Evolutionary conservation across 2,797 vertebrate genomes (phyloP), one percentile per base, ranked within the genome.

Genomic region (Sebastiscus tertius): DNA sequence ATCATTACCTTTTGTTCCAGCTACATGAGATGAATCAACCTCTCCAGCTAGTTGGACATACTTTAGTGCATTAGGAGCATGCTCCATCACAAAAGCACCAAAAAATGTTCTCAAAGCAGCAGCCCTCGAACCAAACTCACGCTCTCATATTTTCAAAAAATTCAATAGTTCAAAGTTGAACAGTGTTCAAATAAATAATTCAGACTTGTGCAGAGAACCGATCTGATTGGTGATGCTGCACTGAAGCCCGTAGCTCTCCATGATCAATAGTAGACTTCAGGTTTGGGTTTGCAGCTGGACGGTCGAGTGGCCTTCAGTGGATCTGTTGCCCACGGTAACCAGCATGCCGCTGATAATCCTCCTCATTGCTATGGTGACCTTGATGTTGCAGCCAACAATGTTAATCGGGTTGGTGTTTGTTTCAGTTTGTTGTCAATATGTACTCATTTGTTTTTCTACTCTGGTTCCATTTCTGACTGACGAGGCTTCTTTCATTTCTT

Each of bases 121-220:
- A 8, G 27, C 29, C 33, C 24, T 69, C 1, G 1, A 18, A 18
- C 18, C 11, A n/a, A 8, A 36, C 14, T 39, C 33, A 14, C 3
- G 0, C 54, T 76, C 29, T 70, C 4, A 31, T 58, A 8, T 24
- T 46, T 12, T 70, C 27, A 33, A 4, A n/a, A 68, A 68, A 46
- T 65, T 36, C 72, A 62, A 2, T 31, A 54, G 66, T 79, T 75
- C n/a, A 80, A 59, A 76, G 63, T 33, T 16, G 20, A 75, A 29
- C 10, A 12, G 13, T 29, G 18, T 27, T 80, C 6, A 26, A 16
- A 33, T 85, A 14, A 79, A 87, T 81, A 58, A 79, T 82, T 80
- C 84, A 85, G 71, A 26, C 8, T 16, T 12, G 12, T 61, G 33
- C 70, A 34, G 66, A 72, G 69, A 60, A 8, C 27, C 27, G 27